These are phyloP conservation scores for Cheilosia scutellata DNA, from an alignment of 2,888 invertebrate species.

Conservation along the genomic window DNA sequence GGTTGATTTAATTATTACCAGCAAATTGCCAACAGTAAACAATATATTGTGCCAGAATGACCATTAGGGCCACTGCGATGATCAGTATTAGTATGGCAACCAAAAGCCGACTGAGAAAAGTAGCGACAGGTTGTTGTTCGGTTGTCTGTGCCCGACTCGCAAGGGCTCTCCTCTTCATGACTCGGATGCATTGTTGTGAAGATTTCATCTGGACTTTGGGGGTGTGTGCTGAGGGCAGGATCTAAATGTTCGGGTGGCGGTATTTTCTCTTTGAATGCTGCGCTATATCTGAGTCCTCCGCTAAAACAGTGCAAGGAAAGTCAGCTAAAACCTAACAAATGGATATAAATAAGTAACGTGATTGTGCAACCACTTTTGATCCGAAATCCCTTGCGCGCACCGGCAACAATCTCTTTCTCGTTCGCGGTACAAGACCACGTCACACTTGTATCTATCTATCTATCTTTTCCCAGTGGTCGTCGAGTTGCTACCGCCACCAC, in stretches of 20 bases:
- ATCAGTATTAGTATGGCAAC: conserved; percentile 9
- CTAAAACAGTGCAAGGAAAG: conserved; percentile 33
- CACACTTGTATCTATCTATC: conserved; percentile 71
- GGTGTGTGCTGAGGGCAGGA: conserved; percentile 26
- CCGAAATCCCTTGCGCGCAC: conserved; percentile 31
- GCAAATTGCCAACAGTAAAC: conserved; percentile 70
- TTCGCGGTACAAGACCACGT: conserved; percentile 49
- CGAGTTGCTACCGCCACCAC: conserved; percentile 41
- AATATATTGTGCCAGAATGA: conserved; percentile 62
- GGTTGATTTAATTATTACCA: conserved; percentile 72
- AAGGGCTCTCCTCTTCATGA: not conserved
- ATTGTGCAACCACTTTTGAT: conserved; percentile 62
- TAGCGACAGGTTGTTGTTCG: conserved; percentile 56
- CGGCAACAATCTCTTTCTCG: conserved; percentile 12
- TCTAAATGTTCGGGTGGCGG: conserved; percentile 55
- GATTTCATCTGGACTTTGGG: conserved; percentile 14
- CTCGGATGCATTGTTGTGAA: not conserved
- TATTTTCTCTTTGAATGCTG: conserved; percentile 68
- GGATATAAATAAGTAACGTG: conserved; percentile 50
- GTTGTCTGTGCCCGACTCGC: conserved; percentile 20
- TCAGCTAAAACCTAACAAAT: conserved; percentile 38
- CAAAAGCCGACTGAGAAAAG: conserved; percentile 11
- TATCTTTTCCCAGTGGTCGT: conserved; percentile 52
- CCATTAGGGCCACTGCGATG: conserved; percentile 53
- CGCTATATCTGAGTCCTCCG: conserved; percentile 17